Evolutionary conservation across 2,888 invertebrate species (phyloP), one percentile per base, ranked within the genome.

Genomic region (Acrobasis suavella): DNA sequence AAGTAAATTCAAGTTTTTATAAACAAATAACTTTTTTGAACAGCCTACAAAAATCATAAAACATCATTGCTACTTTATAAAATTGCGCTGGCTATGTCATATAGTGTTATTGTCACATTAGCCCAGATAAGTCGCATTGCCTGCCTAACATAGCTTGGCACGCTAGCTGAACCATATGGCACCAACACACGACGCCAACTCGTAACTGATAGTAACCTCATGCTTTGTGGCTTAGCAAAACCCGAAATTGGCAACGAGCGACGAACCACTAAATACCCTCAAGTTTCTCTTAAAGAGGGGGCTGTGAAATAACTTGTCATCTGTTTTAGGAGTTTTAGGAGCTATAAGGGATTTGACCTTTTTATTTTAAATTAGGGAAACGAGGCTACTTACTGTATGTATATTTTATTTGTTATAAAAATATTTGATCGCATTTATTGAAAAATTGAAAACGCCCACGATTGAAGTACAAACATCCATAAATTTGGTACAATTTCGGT

Each of bases 101-200:
- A 46, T n/a, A 32, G 49, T 22, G 58, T 17, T 42, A 51, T 16
- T 16, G 22, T n/a, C 39, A 51, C 51, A 51, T 60, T 51, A 60
- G 51, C 60, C 60, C 42, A 60, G 42, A 60, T 60, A 39, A 14
- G 51, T 60, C 39, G 39, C 51, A 49, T 17, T 32, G 17, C 39
- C 15, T 22, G 22, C 22, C 49, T 51, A 50, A 51, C 51, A 49
- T 22, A n/a, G 17, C 22, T 22, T 60, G 60, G 60, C 60, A 51
- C 39, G 60, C 42, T 39, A 51, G 15, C 9, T 12, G 16, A 9
- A 42, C 51, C 60, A 51, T 22, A 60, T 60, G 60, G 60, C 38
- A 22, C 9, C 39, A n/a, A 22, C 50, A 9, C 52, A 51, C 42
- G 51, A 17, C 58, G 16, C 46, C 50, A 58, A 39, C 38, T 51